A percentile compares a stretch with the other conserved stretches of the same genome.
These are phyloP conservation scores for Xestia ashworthii DNA, from an alignment of 2,888 invertebrate species.

Conservation along the genomic window DNA sequence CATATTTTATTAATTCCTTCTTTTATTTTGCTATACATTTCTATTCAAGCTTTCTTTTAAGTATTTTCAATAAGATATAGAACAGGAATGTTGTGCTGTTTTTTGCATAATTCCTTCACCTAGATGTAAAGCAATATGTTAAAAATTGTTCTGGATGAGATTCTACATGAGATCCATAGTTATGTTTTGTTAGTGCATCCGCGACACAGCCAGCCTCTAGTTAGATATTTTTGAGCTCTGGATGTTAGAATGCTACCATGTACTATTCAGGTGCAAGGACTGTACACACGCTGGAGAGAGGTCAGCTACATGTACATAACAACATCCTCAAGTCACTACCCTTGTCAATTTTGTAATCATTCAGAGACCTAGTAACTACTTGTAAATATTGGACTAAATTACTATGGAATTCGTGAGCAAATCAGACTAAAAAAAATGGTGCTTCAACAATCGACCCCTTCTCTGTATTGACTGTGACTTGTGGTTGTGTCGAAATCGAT, in stretches of 20 bases:
- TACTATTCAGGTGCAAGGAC: constrained; percentile 78
- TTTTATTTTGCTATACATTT: constrained; percentile 13
- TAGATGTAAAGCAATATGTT: constrained; percentile 68
- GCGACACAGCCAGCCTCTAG: constrained; percentile 82
- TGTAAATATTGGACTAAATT: background rate
- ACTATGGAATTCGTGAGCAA: background rate
- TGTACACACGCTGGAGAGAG: constrained; percentile 78
- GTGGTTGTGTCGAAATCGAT: constrained; percentile 31
- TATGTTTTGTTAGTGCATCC: constrained; percentile 86
- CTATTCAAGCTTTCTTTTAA: constrained; percentile 34
- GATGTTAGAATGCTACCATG: constrained; percentile 78
- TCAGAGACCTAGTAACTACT: background rate
- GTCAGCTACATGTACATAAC: constrained; percentile 69
- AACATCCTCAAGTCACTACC: constrained; percentile 43
- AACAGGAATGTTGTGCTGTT: constrained; percentile 48
- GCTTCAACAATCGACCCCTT: background rate
- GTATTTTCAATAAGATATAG: constrained; percentile 17
- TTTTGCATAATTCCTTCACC: constrained; percentile 78
- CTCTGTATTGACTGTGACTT: constrained; percentile 40
- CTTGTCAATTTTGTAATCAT: background rate
- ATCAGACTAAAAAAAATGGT: too few species aligned
- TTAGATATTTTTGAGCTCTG: constrained; percentile 79
- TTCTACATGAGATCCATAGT: constrained; percentile 78
- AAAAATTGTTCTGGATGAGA: constrained; percentile 89
- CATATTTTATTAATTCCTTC: background rate